These are phyloP conservation scores for Mionectes macconnelli DNA, from an alignment of 2,113 vertebrate genomes.

Conservation along the genomic window DNA sequence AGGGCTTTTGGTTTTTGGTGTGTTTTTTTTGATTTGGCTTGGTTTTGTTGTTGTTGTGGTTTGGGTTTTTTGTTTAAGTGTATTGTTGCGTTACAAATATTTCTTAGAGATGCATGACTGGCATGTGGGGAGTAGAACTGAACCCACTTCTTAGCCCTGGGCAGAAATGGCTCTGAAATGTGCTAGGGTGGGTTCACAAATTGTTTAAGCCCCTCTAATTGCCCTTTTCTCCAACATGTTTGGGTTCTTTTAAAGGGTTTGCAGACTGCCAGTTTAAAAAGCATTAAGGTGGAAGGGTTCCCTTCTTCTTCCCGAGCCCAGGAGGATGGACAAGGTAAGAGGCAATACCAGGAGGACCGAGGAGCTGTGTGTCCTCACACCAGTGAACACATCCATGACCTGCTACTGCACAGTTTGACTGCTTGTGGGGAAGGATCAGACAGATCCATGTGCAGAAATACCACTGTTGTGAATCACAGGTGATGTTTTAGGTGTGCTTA, in stretches of 20 bases:
- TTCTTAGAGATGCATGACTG: background rate
- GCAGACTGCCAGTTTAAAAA: background rate
- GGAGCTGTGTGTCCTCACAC: background rate
- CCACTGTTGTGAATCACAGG: background rate
- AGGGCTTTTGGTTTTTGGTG: background rate
- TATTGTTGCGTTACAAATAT: background rate
- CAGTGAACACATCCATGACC: fast-evolving
- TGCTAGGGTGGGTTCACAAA: background rate
- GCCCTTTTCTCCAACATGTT: background rate
- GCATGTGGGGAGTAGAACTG: background rate
- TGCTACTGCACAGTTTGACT: fast-evolving
- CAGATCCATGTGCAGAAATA: background rate
- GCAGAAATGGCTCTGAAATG: background rate
- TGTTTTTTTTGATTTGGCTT: too few relatives aligned
- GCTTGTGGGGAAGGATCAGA: background rate
- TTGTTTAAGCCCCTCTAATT: background rate
- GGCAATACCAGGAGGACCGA: background rate
- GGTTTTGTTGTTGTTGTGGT: background rate
- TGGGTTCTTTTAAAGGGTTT: background rate
- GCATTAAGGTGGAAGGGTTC: background rate
- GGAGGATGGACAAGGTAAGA: background rate
- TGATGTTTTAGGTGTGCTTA: background rate
- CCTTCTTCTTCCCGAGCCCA: background rate
- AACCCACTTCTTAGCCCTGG: background rate
- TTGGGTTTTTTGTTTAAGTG: background rate